Base-by-base conservation (phyloP, 2,113 vertebrate genomes). In the Scalopus aquaticus region DNA sequence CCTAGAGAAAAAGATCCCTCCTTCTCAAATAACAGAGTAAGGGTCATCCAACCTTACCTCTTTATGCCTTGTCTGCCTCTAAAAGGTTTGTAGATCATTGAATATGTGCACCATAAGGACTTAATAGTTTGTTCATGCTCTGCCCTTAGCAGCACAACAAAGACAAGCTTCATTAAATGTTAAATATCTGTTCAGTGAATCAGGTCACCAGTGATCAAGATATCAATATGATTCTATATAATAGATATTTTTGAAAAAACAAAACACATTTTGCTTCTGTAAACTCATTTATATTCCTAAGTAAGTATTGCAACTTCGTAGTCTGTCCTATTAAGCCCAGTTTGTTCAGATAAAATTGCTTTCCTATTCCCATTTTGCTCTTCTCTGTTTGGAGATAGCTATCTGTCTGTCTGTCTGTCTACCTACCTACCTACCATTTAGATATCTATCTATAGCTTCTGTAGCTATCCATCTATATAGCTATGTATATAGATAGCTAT, bases 131-230 rank as follows among this genome's bases (percentile, higher is more conserved):
- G 54, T 69, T 90, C 62, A 51, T 77, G 46, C 54, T 89, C 51
- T 86, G 49, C 58, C 46, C 26, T 81, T 39, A 82, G 54, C 69
- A 78, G 51, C 8, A 67, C 44, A 90, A 72, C 69, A 78, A 44
- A 89, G n/a, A 30, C 44, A 44, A 19, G 19, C n/a, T 64, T 44
- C 64, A 62, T 26, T 62, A 26, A 62, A 62, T 28, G 86, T 0
- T 37, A 69, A 28, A 22, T 78, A 54, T 67, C 73, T 88, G 70
- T 39, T 83, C 44, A 90, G 35, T 93, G 64, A 94, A 69, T 82
- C 80, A 76, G 42, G 46, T 28, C 32, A 86, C 62, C 37, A 32
- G 1, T 65, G 19, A 30, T 87, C 39, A 77, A 87, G 67, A 54
- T 3, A 6, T 89, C 69, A 87, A 39, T 72, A 1, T 51, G 35